Evolutionary conservation across 1,140 invertebrate genomes (phyloP), one percentile per base, ranked within the genome.

Genomic region (Oreohelix idahoensis): DNA sequence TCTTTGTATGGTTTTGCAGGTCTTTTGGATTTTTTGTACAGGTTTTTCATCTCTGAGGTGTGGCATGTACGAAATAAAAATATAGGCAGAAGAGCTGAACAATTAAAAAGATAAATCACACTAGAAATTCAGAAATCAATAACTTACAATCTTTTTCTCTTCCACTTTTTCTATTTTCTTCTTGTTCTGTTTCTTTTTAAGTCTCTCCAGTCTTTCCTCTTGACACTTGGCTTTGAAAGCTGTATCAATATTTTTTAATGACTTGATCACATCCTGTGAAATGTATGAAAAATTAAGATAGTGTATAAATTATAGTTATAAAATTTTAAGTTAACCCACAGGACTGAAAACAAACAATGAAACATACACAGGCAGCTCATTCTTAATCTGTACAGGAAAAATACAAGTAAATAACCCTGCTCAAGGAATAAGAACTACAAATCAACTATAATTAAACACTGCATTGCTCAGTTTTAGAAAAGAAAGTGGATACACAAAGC

Each of bases 101-200:
- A n/a, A n/a, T n/a, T n/a, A n/a, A n/a, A n/a, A n/a, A n/a, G n/a
- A n/a, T n/a, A n/a, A n/a, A n/a, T n/a, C n/a, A n/a, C n/a, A 45
- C 15, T 15, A 45, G 15, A 45, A 15, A 45, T 45, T 15, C 42
- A 71, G n/a, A 10, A 75, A 42, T 45, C 8, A 42, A 53, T 4
- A 78, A 32, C 77, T 36, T 80, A 80, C 79, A 38, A 38, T 45
- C 71, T 71, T 71, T 26, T 71, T 71, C 42, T 74, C 71, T 32
- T 75, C 70, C 39, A 58, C 58, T 32, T 82, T 49, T 15, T 39
- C 80, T 23, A 63, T 45, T 63, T 74, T 74, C 75, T 74, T 82
- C 80, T 82, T 82, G 35, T 53, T 39, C 51, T 82, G 29, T 17
- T 82, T 82, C 10, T 35, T 13, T 75, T 82, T 75, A n/a, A 75